Evolutionary conservation across 2,113 vertebrate genomes (phyloP).

Genomic region (Dendrocopos noguchii): DNA sequence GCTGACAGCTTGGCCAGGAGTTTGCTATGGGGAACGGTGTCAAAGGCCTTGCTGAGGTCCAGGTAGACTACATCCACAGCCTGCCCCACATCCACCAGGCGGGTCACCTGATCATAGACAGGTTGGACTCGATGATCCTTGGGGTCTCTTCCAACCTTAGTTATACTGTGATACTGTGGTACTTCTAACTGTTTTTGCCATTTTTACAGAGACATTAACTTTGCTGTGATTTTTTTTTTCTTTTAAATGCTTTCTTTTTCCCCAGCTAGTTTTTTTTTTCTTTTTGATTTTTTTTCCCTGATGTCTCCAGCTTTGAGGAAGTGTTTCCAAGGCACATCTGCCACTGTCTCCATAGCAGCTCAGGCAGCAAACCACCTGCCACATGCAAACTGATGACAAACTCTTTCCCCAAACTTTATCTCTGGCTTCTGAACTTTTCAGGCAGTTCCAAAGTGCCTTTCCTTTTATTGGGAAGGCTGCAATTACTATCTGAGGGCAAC

Average conservation of each 20-base stretch:
- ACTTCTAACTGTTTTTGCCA: not conserved
- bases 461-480: conserved; percentile 39
- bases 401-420: not conserved
- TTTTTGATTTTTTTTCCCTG: not conserved
- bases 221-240: not conserved
- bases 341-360: not conserved
- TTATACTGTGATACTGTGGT: too few relatives aligned
- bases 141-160: too few relatives aligned
- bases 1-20: too few relatives aligned
- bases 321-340: not conserved
- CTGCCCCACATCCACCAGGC: too few relatives aligned
- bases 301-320: not conserved
- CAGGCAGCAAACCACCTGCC: not conserved
- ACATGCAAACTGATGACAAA: not conserved
- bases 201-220: not conserved
- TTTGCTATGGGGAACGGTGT: too few relatives aligned
- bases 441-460: conserved; percentile 28
- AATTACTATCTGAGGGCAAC: conserved; percentile 61
- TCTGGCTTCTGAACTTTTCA: conserved; percentile 18
- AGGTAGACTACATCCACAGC: too few relatives aligned
- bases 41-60: too few relatives aligned
- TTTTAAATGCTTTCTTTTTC: not conserved
- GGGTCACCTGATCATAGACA: too few relatives aligned
- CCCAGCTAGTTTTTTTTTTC: not conserved
- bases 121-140: too few relatives aligned